These are phyloP conservation scores for Gyrodactylus salaris DNA, from an alignment of 1,140 invertebrate species.

Conservation along the genomic window DNA sequence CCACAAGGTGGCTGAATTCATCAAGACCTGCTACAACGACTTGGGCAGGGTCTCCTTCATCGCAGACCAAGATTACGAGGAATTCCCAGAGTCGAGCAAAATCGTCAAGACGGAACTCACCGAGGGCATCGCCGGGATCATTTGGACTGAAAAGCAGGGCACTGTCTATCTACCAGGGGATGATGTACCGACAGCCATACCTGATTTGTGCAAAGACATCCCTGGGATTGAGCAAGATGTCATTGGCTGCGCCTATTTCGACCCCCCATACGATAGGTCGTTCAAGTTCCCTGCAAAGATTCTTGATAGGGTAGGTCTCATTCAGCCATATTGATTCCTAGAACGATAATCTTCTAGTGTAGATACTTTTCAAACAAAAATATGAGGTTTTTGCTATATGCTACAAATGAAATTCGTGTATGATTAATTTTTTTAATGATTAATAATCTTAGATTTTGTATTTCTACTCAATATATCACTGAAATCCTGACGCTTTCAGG, in stretches of 20 bases:
- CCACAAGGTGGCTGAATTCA: constrained; percentile 32
- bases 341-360: too few species aligned
- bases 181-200: neutral
- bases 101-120: constrained; percentile 19
- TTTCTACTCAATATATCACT: too few species aligned
- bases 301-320: neutral
- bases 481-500: neutral
- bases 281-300: constrained; percentile 2
- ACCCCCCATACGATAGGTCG: neutral
- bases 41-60: constrained; percentile 7
- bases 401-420: too few species aligned
- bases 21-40: constrained; percentile 31
- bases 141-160: neutral
- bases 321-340: too few species aligned
- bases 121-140: neutral
- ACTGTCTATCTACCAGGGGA: neutral
- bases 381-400: too few species aligned
- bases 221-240: neutral
- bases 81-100: constrained; percentile 7
- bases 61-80: constrained; percentile 26
- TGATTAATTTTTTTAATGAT: too few species aligned
- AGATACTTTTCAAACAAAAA: too few species aligned
- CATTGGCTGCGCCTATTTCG: neutral
- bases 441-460: too few species aligned
- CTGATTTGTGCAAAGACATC: neutral